A percentile compares a stretch with the other conserved stretches of the same genome.
phyloP scores from a whole-genome alignment of 2,113 vertebrate species.

The Mixornis gularis region DNA sequence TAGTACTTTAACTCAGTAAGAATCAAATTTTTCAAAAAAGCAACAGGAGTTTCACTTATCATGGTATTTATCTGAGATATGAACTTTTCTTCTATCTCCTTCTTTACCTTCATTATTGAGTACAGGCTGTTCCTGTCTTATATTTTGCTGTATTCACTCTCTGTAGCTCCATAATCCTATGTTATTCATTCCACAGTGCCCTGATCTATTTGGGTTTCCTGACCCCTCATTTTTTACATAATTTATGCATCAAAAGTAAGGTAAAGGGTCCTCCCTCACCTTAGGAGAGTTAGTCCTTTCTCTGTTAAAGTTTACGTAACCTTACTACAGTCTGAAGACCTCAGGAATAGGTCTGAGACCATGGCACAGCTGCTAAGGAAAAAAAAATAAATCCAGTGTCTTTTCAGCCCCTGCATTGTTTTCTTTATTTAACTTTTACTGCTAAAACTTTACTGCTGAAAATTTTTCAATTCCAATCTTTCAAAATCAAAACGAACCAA shows the following conservation, averaged over 20 bases:
- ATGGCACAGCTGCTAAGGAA: not conserved
- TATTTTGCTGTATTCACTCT: not conserved
- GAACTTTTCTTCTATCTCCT: not conserved
- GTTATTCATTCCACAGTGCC: rapidly evolving
- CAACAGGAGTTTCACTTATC: not conserved
- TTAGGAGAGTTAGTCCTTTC: not conserved
- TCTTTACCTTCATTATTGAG: not conserved
- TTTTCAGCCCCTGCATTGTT: not conserved
- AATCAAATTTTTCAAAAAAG: not conserved
- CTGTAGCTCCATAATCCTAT: not conserved
- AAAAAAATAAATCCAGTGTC: not conserved
- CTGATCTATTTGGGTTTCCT: not conserved
- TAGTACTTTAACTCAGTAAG: not conserved
- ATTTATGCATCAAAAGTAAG: not conserved
- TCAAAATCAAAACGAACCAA: not conserved
- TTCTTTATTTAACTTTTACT: not conserved
- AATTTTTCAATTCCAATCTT: not conserved
- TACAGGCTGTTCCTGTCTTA: rapidly evolving
- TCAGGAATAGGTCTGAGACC: not conserved
- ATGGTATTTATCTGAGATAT: not conserved
- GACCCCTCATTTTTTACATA: not conserved
- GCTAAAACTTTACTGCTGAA: not conserved
- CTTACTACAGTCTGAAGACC: not conserved
- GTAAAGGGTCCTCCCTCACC: not conserved
- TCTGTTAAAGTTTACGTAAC: not conserved